phyloP scores from a whole-genome alignment of 2,113 vertebrate species.

The Bubo scandiacus region DNA sequence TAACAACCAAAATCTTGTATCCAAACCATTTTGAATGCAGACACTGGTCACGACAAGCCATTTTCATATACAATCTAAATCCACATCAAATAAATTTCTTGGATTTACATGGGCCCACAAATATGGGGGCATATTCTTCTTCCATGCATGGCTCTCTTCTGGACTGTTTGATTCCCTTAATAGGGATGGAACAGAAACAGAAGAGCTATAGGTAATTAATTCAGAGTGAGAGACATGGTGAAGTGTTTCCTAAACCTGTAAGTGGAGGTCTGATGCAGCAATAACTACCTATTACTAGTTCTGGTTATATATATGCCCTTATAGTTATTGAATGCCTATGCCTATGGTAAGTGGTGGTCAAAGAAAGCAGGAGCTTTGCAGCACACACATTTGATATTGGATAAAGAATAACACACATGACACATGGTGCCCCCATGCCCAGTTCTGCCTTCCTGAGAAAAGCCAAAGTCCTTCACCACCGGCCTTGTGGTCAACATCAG shows the following conservation, averaged over 20 bases:
- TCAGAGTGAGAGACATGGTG: not conserved
- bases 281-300: not conserved
- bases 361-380: not conserved
- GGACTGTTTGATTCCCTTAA: not conserved
- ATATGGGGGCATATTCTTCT: not conserved
- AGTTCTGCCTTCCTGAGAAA: not conserved
- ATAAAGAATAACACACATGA: not conserved
- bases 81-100: not conserved
- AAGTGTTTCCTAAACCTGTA: not conserved
- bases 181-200: not conserved
- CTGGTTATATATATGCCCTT: not conserved
- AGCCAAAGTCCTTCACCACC: not conserved
- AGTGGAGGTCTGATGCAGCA: not conserved
- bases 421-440: accelerated
- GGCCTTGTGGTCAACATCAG: not conserved
- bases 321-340: not conserved
- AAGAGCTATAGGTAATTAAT: not conserved
- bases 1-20: not conserved
- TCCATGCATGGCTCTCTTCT: not conserved
- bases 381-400: not conserved
- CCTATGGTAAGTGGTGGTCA: not conserved
- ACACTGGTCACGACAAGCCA: not conserved
- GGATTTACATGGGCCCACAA: not conserved
- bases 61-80: not conserved
- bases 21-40: not conserved